These are phyloP conservation scores for Macquaria ambigua DNA, from an alignment of 2,113 vertebrate genomes.

Conservation along the genomic window DNA sequence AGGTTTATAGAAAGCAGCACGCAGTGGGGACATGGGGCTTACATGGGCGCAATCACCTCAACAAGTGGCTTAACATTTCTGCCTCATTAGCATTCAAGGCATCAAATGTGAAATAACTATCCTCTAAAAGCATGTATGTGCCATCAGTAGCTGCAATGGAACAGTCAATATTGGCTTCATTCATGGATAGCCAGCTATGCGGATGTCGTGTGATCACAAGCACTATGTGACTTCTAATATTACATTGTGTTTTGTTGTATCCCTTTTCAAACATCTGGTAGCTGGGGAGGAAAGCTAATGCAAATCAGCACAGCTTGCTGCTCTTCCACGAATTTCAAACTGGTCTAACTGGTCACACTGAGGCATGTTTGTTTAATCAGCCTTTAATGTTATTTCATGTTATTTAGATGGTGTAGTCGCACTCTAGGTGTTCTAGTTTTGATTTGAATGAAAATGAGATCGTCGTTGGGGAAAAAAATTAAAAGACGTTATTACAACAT, in stretches of 20 bases:
- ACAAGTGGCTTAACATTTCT: neutral
- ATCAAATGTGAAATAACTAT: neutral
- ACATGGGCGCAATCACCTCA: neutral
- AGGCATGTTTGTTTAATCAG: no score
- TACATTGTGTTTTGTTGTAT: no score
- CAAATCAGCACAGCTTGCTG: no score
- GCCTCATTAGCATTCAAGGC: slow-evolving; percentile 30
- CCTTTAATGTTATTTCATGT: neutral
- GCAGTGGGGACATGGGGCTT: neutral
- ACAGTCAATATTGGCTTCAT: neutral
- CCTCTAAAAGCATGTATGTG: neutral
- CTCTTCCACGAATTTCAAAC: neutral
- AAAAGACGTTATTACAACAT: neutral
- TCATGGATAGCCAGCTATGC: neutral
- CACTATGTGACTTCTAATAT: no score
- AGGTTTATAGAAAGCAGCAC: neutral
- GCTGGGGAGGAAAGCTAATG: no score
- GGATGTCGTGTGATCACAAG: neutral
- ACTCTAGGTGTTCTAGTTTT: neutral
- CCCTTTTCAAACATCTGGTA: no score
- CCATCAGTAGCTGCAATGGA: neutral
- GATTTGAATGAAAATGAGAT: neutral
- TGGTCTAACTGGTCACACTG: neutral
- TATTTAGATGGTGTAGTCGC: neutral
- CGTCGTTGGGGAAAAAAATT: neutral